Conservation (phyloP, 2,797 vertebrate genomes). For the Rhodeus uyekii region DNA sequence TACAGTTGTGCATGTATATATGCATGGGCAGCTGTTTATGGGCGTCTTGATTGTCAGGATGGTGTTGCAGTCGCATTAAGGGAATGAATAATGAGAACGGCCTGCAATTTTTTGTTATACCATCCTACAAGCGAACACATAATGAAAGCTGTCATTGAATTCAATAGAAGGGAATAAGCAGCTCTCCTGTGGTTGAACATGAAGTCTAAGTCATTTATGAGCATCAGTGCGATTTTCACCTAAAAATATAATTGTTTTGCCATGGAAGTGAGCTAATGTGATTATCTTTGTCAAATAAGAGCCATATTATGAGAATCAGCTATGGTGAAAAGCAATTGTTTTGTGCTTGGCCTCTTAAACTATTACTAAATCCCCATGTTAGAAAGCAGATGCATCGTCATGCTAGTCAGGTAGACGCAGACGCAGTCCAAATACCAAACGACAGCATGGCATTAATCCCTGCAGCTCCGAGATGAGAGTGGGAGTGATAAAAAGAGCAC, state of each 20-base stretch:
- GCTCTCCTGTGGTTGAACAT: not conserved
- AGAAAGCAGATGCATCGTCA: slow-evolving; percentile 21
- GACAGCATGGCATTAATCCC: slow-evolving; percentile 33
- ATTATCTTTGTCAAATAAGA: slow-evolving; percentile 7
- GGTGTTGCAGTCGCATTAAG: not conserved
- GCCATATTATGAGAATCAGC: not conserved
- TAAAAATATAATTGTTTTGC: slow-evolving; percentile 11
- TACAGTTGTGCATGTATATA: slow-evolving; percentile 26
- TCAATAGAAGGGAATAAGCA: not conserved
- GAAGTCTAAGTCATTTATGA: not conserved
- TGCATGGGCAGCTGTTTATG: slow-evolving; percentile 38
- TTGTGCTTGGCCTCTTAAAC: not conserved
- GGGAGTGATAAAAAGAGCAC: not conserved
- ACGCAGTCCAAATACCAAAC: slow-evolving; percentile 10
- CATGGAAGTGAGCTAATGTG: not conserved
- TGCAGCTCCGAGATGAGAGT: slow-evolving; percentile 10
- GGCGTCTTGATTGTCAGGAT: slow-evolving; percentile 14
- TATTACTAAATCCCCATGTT: not conserved
- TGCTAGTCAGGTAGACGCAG: slow-evolving; percentile 11
- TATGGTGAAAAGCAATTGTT: slow-evolving; percentile 5
- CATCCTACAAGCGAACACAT: not conserved
- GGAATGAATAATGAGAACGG: slow-evolving; percentile 13
- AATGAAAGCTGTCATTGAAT: slow-evolving; percentile 30
- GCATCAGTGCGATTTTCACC: not conserved
- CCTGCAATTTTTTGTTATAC: not conserved